A percentile compares a stretch with the other conserved stretches of the same genome.
These are phyloP conservation scores for Tapirus terrestris DNA, from an alignment of 2,113 vertebrate species.

Conservation along the genomic window DNA sequence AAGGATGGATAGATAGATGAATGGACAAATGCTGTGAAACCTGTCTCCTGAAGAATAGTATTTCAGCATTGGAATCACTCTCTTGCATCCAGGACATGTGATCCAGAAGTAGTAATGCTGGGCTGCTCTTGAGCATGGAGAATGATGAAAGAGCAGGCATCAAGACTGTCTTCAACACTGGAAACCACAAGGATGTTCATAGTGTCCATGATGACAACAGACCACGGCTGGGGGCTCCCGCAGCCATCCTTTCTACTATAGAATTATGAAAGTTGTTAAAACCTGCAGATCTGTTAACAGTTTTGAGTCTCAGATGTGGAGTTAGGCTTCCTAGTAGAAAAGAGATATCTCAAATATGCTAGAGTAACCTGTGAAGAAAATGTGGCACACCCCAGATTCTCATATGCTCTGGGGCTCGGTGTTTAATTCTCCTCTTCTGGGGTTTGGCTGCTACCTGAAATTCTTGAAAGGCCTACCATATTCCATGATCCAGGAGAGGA, in stretches of 20 bases:
- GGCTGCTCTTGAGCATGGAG: neutral
- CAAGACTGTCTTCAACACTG: neutral
- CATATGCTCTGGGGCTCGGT: neutral
- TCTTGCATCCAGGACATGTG: neutral
- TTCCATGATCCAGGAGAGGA: neutral
- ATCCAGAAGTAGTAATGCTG: neutral
- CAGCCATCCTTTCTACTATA: neutral
- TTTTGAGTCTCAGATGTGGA: slow-evolving; percentile 9
- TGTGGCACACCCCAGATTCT: neutral
- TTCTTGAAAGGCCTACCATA: neutral
- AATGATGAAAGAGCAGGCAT: slow-evolving; percentile 8
- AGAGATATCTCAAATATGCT: neutral
- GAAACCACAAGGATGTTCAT: neutral
- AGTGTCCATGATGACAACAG: neutral
- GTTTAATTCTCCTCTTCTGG: neutral
- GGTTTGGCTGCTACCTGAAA: slow-evolving; percentile 48
- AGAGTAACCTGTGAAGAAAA: slow-evolving; percentile 34
- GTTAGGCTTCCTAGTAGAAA: neutral
- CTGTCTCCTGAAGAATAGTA: neutral
- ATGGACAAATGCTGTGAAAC: neutral
- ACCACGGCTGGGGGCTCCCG: neutral
- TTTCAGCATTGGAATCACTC: neutral
- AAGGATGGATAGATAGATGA: neutral
- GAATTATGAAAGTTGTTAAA: slow-evolving; percentile 34
- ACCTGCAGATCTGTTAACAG: neutral